phyloP scores from a whole-genome alignment of 2,797 vertebrate species.

The Coracias cyanogaster region DNA sequence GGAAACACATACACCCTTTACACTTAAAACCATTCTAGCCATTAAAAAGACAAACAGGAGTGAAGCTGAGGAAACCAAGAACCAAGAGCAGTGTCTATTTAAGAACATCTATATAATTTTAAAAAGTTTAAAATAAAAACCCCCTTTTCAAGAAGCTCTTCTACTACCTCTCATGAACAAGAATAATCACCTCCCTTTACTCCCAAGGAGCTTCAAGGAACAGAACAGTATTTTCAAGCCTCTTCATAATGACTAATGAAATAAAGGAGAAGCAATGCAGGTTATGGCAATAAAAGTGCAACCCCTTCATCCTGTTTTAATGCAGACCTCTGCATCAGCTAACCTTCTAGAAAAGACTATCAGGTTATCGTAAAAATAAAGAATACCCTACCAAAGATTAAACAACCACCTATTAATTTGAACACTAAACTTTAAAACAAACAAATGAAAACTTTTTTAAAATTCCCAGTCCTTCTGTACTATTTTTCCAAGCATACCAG shows the following conservation, averaged over 20 bases:
- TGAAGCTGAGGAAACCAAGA: neutral
- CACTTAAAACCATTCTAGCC: neutral
- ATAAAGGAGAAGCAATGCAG: neutral
- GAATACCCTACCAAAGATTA: neutral
- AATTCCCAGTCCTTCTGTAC: neutral
- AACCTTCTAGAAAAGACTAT: neutral
- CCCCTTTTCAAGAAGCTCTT: neutral
- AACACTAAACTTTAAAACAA: neutral
- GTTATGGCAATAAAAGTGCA: neutral
- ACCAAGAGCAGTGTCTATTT: neutral
- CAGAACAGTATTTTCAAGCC: neutral
- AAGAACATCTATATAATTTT: neutral
- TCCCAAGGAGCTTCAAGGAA: neutral
- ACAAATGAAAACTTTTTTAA: neutral
- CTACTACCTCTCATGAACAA: neutral
- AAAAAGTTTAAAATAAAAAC: neutral
- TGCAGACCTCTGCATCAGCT: neutral
- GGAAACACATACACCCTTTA: neutral
- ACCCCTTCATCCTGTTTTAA: neutral
- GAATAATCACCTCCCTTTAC: neutral
- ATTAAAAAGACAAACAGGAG: neutral
- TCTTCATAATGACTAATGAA: neutral
- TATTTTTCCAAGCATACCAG: neutral
- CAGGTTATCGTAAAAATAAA: neutral
- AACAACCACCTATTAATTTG: rapidly evolving